Percentiles rank a stretch among this genome's conserved stretches.
phyloP scores from a whole-genome alignment of 2,797 vertebrate species.

The Neomorphus geoffroyi region DNA sequence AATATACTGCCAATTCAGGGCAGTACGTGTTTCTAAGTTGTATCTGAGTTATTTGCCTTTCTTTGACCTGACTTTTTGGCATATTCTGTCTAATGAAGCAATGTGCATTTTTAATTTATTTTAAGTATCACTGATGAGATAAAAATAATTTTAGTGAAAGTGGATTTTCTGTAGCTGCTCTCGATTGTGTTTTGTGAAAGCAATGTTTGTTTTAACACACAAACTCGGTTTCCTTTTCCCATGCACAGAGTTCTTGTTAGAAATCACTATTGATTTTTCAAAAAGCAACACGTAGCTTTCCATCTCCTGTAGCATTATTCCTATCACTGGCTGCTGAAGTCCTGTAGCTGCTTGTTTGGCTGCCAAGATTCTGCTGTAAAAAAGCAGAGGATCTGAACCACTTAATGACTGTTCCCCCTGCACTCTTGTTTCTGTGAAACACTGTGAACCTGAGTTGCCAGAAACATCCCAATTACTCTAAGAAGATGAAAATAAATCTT shows the following conservation, averaged over 20 bases:
- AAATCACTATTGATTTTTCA: background rate
- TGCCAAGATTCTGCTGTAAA: slow-evolving; percentile 25
- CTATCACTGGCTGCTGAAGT: slow-evolving; percentile 26
- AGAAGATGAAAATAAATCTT: slow-evolving; percentile 56
- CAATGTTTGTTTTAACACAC: slow-evolving; percentile 2
- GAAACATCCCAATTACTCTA: slow-evolving; percentile 50
- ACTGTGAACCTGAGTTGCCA: slow-evolving; percentile 2
- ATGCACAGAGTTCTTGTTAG: background rate
- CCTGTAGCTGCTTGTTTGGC: slow-evolving; percentile 14
- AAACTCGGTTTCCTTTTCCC: slow-evolving; percentile 19
- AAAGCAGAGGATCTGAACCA: slow-evolving; percentile 11
- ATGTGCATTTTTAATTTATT: background rate
- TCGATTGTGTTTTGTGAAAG: background rate
- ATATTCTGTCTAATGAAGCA: background rate
- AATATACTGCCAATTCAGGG: background rate
- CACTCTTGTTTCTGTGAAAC: background rate
- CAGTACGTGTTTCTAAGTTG: background rate
- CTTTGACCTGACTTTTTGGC: background rate
- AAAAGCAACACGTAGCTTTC: background rate
- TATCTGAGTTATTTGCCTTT: background rate
- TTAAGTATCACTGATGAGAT: background rate
- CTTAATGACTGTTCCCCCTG: background rate
- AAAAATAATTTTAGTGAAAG: background rate
- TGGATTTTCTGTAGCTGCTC: background rate
- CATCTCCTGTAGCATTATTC: slow-evolving; percentile 7